Evolutionary conservation across 2,113 vertebrate genomes (phyloP).

Genomic region (Felis chaus): DNA sequence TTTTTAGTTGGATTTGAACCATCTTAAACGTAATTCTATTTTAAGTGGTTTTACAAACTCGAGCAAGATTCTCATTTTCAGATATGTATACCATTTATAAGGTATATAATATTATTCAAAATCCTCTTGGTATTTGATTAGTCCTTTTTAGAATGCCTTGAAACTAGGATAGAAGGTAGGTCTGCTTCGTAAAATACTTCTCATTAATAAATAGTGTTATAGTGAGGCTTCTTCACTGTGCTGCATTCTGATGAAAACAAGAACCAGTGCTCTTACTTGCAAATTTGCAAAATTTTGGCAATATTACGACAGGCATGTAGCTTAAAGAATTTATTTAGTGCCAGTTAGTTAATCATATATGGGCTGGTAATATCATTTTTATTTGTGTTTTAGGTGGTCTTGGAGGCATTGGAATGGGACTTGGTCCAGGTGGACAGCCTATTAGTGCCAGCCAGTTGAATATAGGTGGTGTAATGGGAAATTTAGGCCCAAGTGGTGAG

Average conservation of each 20-base stretch:
- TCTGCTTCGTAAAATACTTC: not conserved
- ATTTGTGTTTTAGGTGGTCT: conserved; percentile 90
- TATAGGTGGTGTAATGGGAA: conserved; percentile 90
- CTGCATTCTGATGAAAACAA: conserved; percentile 10
- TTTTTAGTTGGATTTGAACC: conserved; percentile 13
- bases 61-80: not conserved
- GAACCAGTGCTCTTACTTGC: not conserved
- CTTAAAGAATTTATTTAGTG: not conserved
- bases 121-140: not conserved
- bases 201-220: not conserved
- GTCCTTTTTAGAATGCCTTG: not conserved
- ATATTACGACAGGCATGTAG: not conserved
- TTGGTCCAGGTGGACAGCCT: conserved; percentile 98
- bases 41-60: conserved; percentile 33
- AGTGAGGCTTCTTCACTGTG: not conserved
- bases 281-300: not conserved
- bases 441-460: conserved; percentile 94
- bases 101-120: not conserved
- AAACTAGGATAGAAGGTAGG: not conserved
- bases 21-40: conserved; percentile 42
- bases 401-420: conserved; percentile 97
- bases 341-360: not conserved
- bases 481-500: conserved; percentile 94
- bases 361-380: conserved; percentile 7
- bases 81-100: conserved; percentile 1